Conservation (phyloP, 1,140 invertebrate genomes). For the Batillaria attramentaria region DNA sequence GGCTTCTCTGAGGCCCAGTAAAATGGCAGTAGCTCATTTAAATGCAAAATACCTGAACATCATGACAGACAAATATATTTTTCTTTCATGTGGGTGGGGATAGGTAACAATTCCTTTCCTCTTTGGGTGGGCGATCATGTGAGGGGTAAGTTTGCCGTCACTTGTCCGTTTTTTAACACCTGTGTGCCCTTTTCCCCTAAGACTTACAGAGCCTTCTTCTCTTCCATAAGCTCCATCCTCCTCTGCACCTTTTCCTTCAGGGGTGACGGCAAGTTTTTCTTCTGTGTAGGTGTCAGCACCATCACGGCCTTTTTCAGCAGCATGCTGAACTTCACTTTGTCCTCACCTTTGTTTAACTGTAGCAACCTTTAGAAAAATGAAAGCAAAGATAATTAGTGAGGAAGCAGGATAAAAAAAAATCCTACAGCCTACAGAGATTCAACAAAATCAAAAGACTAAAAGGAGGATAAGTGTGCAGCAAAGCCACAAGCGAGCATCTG, state of each 20-base stretch:
- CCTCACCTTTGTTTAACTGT: constrained; percentile 52
- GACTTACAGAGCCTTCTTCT: constrained; percentile 66
- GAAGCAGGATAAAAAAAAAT: too few relatives aligned
- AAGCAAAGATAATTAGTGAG: background rate
- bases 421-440: too few relatives aligned
- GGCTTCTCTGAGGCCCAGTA: too few relatives aligned
- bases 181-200: background rate
- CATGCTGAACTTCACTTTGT: constrained; percentile 52
- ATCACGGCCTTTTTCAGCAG: constrained; percentile 59
- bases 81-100: too few relatives aligned
- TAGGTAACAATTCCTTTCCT: too few relatives aligned
- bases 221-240: constrained; percentile 56
- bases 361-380: constrained; percentile 50
- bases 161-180: background rate
- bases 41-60: too few relatives aligned
- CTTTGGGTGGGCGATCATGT: background rate
- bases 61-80: too few relatives aligned
- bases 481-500: too few relatives aligned
- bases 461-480: too few relatives aligned
- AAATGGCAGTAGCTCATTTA: too few relatives aligned
- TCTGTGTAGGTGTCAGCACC: constrained; percentile 58
- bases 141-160: background rate
- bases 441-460: too few relatives aligned
- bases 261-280: constrained; percentile 54
- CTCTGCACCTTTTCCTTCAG: constrained; percentile 57